Evolutionary conservation across 1,140 invertebrate species (phyloP), one percentile per base, ranked within the genome.

Genomic region (Drosophila fuyamai): DNA sequence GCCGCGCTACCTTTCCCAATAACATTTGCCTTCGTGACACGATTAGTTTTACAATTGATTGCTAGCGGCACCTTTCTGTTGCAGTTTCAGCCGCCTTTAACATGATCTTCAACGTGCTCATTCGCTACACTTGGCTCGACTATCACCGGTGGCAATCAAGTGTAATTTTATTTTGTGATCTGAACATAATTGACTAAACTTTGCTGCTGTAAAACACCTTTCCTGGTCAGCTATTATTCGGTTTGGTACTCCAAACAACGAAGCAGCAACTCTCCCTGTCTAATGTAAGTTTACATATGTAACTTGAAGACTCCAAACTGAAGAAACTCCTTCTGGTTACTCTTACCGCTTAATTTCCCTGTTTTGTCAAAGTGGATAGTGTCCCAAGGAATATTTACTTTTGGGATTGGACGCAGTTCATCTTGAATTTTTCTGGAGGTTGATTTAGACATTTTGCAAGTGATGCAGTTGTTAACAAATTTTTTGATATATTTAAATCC

Each of bases 391-490:
- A 75, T 68, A 54, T 32, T 68, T 1, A 67, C 61, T 48, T 38
- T 54, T 54, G 51, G 18, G 18, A 18, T 18, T 18, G 18, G 18
- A 18, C 18, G 18, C 18, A 18, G 18, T 18, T 18, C 18, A 18
- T 1, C 18, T 2, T 18, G 18, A 18, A 18, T 18, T 18, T 18
- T 18, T 18, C 1, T 2, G 18, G 18, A 18, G 18, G 18, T 18
- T 18, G 18, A 18, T 18, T 18, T 18, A 18, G 18, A 18, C 18
- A 18, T 18, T 18, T 18, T 18, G 18, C 18, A 18, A 18, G 0
- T 18, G 18, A 1, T 18, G 18, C 18, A 78, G 14, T 88, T 82
- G 8, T 90, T 81, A 1, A 91, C 79, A 78, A 79, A 91, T 68
- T 89, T 91, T 41, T 73, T 56, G 1, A 84, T 65, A 55, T 74